Evolutionary conservation across 2,888 invertebrate genomes (phyloP).

Genomic region (Drosophila stalkeri): DNA sequence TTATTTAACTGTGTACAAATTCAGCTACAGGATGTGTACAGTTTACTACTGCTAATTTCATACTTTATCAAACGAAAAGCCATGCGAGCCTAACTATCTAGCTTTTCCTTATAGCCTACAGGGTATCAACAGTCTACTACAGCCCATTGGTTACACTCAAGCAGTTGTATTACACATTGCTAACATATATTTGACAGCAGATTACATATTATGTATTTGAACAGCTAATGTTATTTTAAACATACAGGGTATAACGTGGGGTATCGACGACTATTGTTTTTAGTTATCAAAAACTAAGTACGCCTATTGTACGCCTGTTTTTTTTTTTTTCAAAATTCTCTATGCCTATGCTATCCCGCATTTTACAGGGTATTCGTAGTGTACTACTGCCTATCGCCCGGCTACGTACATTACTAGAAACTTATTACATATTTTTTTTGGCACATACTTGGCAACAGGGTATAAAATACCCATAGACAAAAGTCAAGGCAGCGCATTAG

Average conservation of each 20-base stretch:
- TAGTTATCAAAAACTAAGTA: not conserved
- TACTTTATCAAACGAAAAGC: no score
- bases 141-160: not conserved
- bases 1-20: not conserved
- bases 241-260: constrained; percentile 1
- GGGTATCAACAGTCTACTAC: not conserved
- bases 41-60: not conserved
- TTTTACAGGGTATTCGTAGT: constrained; percentile 6
- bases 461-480: constrained; percentile 34
- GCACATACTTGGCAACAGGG: constrained; percentile 16
- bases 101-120: not conserved
- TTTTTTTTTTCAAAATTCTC: not conserved
- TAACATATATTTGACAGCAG: not conserved
- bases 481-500: constrained; percentile 57
- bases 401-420: constrained; percentile 4
- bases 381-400: not conserved
- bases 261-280: not conserved
- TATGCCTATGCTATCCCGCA: not conserved
- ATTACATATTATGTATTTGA: constrained; percentile 3
- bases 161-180: not conserved
- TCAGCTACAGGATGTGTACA: not conserved
- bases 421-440: constrained; percentile 23
- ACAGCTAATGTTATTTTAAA: constrained; percentile 1
- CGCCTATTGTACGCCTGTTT: no score
- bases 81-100: not conserved